Evolutionary conservation across 2,797 vertebrate species (phyloP).

Genomic region (Melanitta fusca): DNA sequence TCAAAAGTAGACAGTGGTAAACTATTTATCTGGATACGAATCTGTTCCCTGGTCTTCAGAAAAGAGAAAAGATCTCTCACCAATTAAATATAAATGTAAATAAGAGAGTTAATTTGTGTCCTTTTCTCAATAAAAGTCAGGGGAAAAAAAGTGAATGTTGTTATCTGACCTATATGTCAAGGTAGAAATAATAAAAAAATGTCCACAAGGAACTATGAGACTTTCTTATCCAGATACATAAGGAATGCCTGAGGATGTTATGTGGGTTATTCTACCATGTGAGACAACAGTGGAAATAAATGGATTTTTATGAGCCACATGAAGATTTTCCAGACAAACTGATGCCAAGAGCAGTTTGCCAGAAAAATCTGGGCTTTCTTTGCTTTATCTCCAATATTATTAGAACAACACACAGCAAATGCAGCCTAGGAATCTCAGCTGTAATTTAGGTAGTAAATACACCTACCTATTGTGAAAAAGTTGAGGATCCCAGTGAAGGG

Average conservation of each 20-base stretch:
- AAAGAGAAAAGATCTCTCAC: not conserved
- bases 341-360: constrained; percentile 48
- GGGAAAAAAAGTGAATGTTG: not conserved
- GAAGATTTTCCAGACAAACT: constrained; percentile 49
- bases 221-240: not conserved
- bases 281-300: constrained; percentile 35
- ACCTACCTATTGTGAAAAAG: not conserved
- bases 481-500: not conserved
- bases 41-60: constrained; percentile 1
- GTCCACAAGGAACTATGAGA: not conserved
- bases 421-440: constrained; percentile 14
- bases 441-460: not conserved
- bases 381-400: constrained; percentile 36
- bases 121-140: constrained; percentile 7
- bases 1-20: constrained; percentile 37
- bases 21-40: constrained; percentile 34
- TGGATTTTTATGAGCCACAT: constrained; percentile 45
- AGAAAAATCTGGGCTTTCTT: constrained; percentile 18
- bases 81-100: constrained; percentile 44
- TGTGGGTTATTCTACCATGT: not conserved
- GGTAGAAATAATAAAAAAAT: constrained; percentile 5
- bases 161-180: not conserved
- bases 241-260: not conserved
- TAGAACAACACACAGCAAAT: constrained; percentile 34
- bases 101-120: not conserved